Evolutionary conservation across 2,113 vertebrate genomes (phyloP).

Genomic region (Dromaius novaehollandiae): DNA sequence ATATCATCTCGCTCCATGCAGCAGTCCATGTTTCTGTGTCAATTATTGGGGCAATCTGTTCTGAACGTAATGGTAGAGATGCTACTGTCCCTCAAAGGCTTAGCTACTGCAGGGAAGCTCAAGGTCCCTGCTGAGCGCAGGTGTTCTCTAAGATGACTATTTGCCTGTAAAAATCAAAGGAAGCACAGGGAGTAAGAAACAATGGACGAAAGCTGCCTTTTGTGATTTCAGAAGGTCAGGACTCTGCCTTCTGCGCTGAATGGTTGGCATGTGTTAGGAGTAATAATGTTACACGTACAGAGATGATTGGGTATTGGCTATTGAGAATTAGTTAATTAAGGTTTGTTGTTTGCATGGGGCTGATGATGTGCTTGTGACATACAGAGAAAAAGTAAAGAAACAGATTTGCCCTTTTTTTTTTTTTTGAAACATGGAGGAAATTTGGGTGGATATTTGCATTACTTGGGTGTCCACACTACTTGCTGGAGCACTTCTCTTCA

Average conservation of each 20-base stretch:
- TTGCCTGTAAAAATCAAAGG: not conserved
- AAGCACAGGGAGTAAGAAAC: not conserved
- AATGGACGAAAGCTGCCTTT: not conserved
- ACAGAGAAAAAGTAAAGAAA: not conserved
- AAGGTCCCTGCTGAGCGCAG: conserved; percentile 12
- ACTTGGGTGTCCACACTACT: not conserved
- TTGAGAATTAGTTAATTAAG: not conserved
- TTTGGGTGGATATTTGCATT: not conserved
- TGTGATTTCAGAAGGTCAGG: not conserved
- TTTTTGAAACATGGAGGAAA: not conserved
- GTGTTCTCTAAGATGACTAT: conserved; percentile 14
- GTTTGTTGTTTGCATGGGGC: not conserved
- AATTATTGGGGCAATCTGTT: conserved; percentile 39
- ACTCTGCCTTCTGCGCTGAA: not conserved
- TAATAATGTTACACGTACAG: not conserved
- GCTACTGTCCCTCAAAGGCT: not conserved
- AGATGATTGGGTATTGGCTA: not conserved
- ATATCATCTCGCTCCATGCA: not conserved
- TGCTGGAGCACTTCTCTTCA: not conserved
- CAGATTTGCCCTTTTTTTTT: too few relatives aligned
- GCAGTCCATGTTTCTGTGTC: not conserved
- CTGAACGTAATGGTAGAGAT: not conserved
- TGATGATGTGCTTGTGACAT: not conserved
- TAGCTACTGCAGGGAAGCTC: not conserved
- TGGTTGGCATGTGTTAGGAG: not conserved